Evolutionary conservation across 2,888 invertebrate genomes (phyloP), one percentile per base, ranked within the genome.

Genomic region (Heteropelma amictum): DNA sequence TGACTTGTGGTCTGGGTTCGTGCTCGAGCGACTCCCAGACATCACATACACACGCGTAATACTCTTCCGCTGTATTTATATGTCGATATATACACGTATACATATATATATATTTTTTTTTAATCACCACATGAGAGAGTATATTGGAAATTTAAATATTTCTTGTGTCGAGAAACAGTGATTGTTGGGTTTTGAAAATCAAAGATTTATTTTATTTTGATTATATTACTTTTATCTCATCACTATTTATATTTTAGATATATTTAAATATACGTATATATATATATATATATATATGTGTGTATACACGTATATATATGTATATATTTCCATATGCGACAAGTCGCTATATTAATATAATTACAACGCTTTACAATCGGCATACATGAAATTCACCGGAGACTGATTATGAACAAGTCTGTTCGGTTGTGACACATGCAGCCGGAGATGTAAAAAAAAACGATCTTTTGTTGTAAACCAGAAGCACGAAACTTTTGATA

Each of bases 1-100:
- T 91, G 95, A 96, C 91, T 95, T 96, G 90, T 95, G 95, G 92
- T 96, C 95, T 90, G 91, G 91, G 85, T 93, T 93, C 90, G 91
- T 91, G 90, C 92, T 92, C 89, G 92, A 91, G 88, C 92, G 92
- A 91, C 91, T 92, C 88, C 92, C 92, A 90, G 92, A 92, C 92
- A 92, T 92, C 89, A 91, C 91, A 90, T 86, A 82, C 79, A 77
- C 77, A 28, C 76, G 74, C 63, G 68, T 77, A 73, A 49, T 42
- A 67, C 45, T 67, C 51, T 67, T 56, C 33, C 21, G 53, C 51
- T 30, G 14, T 38, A 35, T 61, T 4, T 23, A 28, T n/a, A 42
- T 17, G 21, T 17, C 4, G 14, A 28, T 28, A 38, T 49, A 49
- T 33, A 7, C 19, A 21, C 30, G 17, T 30, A 10, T 51, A 30